phyloP scores from a whole-genome alignment of 1,140 invertebrate species.

The Drosophila seguyi region DNA sequence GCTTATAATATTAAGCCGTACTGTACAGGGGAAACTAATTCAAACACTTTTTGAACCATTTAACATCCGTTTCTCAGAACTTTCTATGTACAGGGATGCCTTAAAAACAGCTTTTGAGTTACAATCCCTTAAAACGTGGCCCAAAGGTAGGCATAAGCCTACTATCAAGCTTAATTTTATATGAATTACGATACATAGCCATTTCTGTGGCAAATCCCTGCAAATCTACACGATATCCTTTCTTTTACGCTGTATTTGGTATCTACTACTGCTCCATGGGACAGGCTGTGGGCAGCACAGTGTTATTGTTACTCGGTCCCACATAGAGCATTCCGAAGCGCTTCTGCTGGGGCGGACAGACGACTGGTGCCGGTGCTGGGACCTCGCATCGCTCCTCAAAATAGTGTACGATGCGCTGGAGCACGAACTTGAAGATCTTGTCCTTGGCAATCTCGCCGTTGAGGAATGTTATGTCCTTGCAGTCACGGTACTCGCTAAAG shows the following conservation, averaged over 20 bases:
- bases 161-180: neutral
- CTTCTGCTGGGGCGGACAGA: conserved; percentile 78
- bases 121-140: neutral
- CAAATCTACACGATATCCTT: conserved; percentile 3
- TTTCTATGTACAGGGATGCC: neutral
- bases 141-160: neutral
- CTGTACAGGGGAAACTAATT: conserved; percentile 15
- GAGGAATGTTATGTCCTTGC: conserved; percentile 80
- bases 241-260: conserved; percentile 4
- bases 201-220: neutral
- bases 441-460: conserved; percentile 81
- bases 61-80: conserved; percentile 6
- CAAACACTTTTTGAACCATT: conserved; percentile 22
- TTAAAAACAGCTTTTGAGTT: neutral
- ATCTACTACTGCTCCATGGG: conserved; percentile 76
- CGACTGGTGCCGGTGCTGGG: conserved; percentile 41
- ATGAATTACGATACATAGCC: neutral
- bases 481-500: conserved; percentile 75
- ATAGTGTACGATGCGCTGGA: conserved; percentile 78
- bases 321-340: conserved; percentile 73
- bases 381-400: conserved; percentile 79
- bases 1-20: conserved; percentile 16
- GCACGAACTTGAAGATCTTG: conserved; percentile 79
- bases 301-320: conserved; percentile 57
- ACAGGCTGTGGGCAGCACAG: conserved; percentile 57